phyloP scores from a whole-genome alignment of 2,113 vertebrate species.

The Zosterops japonicus region DNA sequence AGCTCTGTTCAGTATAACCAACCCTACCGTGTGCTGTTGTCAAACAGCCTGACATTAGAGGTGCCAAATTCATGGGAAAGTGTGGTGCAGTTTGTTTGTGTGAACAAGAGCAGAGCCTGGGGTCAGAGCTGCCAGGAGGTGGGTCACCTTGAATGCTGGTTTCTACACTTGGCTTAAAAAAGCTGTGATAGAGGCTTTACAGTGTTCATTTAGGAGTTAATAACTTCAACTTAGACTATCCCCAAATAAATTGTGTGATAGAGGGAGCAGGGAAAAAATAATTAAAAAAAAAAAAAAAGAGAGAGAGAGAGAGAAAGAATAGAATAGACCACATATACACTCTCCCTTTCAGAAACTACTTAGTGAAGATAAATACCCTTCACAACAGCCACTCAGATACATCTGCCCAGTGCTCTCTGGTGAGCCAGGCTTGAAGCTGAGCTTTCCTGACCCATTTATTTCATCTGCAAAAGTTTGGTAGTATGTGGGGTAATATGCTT shows the following conservation, averaged over 20 bases:
- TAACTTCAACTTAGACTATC: neutral
- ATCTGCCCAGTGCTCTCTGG: neutral
- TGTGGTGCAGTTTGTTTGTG: neutral
- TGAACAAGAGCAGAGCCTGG: neutral
- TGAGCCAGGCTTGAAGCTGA: neutral
- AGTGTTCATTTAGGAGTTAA: neutral
- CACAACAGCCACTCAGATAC: neutral
- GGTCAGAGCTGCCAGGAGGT: neutral
- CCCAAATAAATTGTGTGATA: neutral
- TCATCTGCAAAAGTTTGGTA: neutral
- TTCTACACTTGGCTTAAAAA: neutral
- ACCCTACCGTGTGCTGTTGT: neutral
- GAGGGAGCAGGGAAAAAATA: too few species aligned
- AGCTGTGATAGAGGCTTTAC: neutral
- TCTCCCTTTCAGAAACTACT: neutral
- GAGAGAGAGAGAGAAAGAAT: neutral
- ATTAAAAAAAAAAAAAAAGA: rapidly evolving
- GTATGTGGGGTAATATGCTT: neutral
- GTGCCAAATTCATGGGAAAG: neutral
- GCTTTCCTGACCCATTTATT: neutral
- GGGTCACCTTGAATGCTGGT: neutral
- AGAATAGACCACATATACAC: neutral
- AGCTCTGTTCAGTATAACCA: neutral
- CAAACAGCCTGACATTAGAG: neutral
- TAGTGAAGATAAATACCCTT: neutral